Evolutionary conservation across 2,797 vertebrate species (phyloP).

Genomic region (Neoniphon sammara): DNA sequence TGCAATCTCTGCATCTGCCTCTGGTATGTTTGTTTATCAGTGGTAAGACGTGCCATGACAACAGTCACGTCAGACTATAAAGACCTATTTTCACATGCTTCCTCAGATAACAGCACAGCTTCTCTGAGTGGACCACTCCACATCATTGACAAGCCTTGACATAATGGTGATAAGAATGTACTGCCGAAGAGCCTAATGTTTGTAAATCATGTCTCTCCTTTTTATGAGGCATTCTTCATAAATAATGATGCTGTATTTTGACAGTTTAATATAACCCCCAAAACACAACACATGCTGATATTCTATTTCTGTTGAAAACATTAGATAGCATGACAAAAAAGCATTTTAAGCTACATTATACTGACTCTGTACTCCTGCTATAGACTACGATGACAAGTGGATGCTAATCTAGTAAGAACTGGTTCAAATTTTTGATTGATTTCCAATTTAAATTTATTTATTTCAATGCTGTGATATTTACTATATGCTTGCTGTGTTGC

Average conservation of each 20-base stretch:
- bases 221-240: conserved; percentile 45
- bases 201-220: conserved; percentile 62
- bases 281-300: conserved; percentile 26
- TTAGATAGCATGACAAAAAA: conserved; percentile 51
- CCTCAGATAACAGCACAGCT: conserved; percentile 59
- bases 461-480: conserved; percentile 51
- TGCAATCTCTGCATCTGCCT: conserved; percentile 72
- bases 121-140: conserved; percentile 43
- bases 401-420: conserved; percentile 38
- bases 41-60: conserved; percentile 52
- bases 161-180: conserved; percentile 70
- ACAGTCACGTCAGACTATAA: conserved; percentile 62
- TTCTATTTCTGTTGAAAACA: conserved; percentile 53
- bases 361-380: conserved; percentile 18
- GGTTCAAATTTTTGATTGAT: conserved; percentile 22
- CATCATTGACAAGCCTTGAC: conserved; percentile 59
- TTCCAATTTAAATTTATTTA: neutral
- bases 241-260: conserved; percentile 43
- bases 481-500: conserved; percentile 18
- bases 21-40: conserved; percentile 68
- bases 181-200: conserved; percentile 61
- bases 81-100: conserved; percentile 62
- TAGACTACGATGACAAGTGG: conserved; percentile 36
- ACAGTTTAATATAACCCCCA: conserved; percentile 60
- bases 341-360: conserved; percentile 36